Conservation (phyloP, 2,113 vertebrate species). For the Nyctereutes procyonoides region DNA sequence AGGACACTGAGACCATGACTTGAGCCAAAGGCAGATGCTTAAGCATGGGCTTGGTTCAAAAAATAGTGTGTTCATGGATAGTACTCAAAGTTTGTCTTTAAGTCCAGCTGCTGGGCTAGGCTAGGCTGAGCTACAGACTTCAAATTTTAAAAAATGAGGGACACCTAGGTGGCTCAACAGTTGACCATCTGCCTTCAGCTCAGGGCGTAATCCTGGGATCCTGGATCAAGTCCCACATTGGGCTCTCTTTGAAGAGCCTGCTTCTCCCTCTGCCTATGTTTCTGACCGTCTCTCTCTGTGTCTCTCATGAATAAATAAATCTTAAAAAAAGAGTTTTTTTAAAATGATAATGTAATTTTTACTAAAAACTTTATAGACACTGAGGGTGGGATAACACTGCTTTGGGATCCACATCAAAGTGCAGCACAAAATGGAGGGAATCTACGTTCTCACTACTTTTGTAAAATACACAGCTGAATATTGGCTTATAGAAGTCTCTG, state of each 20-base stretch:
- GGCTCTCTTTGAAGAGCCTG: no score
- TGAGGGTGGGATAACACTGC: not conserved
- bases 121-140: not conserved
- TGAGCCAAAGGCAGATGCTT: no score
- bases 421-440: not conserved
- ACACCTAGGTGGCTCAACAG: no score
- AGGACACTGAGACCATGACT: no score
- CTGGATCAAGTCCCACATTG: no score
- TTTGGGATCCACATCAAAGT: not conserved
- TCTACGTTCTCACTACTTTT: not conserved
- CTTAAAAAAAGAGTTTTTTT: no score
- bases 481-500: not conserved
- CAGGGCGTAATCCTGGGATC: no score
- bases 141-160: not conserved
- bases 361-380: not conserved
- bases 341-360: not conserved
- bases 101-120: not conserved
- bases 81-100: not conserved
- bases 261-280: no score
- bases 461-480: rapidly evolving
- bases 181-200: no score
- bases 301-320: no score
- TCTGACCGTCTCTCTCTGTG: no score
- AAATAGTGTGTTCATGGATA: not conserved
- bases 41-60: not conserved